These are phyloP conservation scores for Zaprionus lineosus DNA, from an alignment of 2,888 invertebrate species.

Conservation along the genomic window DNA sequence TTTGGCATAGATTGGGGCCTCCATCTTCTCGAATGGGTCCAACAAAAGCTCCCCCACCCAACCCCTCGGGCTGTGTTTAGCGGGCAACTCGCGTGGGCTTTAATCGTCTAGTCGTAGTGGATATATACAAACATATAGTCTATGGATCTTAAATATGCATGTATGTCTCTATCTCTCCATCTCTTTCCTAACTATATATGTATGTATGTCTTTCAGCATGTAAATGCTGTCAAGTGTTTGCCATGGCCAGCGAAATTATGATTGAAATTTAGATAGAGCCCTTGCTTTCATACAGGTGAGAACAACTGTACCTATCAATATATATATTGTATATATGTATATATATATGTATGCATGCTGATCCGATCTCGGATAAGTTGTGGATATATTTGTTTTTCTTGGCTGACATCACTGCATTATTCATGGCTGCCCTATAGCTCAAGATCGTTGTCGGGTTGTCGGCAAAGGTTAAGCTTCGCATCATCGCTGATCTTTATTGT, in stretches of 20 bases:
- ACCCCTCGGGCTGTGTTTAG: slow-evolving; percentile 6
- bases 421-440: slow-evolving; percentile 45
- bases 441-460: slow-evolving; percentile 37
- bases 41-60: slow-evolving; percentile 52
- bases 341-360: slow-evolving; percentile 27
- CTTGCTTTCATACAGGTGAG: slow-evolving; percentile 11
- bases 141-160: slow-evolving; percentile 34
- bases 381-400: background rate
- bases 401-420: slow-evolving; percentile 67
- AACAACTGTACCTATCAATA: slow-evolving; percentile 1
- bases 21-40: slow-evolving; percentile 21
- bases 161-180: slow-evolving; percentile 1
- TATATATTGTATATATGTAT: background rate
- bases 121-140: slow-evolving; percentile 13
- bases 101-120: slow-evolving; percentile 58
- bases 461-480: slow-evolving; percentile 29
- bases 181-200: slow-evolving; percentile 33
- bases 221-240: slow-evolving; percentile 65
- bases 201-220: slow-evolving; percentile 16
- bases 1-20: slow-evolving; percentile 50
- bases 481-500: slow-evolving; percentile 9
- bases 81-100: slow-evolving; percentile 56
- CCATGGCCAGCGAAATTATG: slow-evolving; percentile 65
- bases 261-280: slow-evolving; percentile 71
- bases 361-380: slow-evolving; percentile 46